Evolutionary conservation across 2,797 vertebrate genomes (phyloP), one percentile per base, ranked within the genome.

Genomic region (Naso thynnoides): DNA sequence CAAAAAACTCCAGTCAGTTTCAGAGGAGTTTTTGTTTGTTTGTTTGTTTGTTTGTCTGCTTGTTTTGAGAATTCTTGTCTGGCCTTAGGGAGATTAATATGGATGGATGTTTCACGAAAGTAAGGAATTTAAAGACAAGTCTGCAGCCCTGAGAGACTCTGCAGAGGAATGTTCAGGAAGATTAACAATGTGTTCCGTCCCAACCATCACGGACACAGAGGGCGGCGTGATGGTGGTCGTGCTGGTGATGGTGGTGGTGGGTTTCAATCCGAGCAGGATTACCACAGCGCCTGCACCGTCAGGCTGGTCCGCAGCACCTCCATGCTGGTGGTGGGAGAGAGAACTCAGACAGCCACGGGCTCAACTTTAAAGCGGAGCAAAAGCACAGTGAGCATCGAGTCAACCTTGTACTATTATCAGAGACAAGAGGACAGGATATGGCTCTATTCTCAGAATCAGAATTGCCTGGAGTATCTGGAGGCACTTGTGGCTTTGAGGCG

Each of bases 381-480:
- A 78, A 98, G 98, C 80, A 95, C 95, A 2, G 88, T 91, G 73
- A 97, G 95, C 79, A 89, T 98, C 0, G 94, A 97, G 87, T 94
- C 94, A 0, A 89, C 93, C 8, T 77, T 95, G 71, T 95, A 93
- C 83, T 94, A 93, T 70, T 95, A 96, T 69, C 92, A 95, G 82
- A 95, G 93, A 73, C 96, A 96, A 15, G 97, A 98, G 76, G 96
- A 98, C 85, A 86, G 91, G 31, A 93, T 96, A 2, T 99, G 97
- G 97, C 93, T 97, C 80, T 95, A 95, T 81, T 94, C 96, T 1
- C 97, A 96, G 89, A 95, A 97, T 57, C 97, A 97, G 83, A 95
- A 97, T 89, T 99, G 97, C 57, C 85, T 99, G 56, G 96, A 97
- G 80, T 99, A 99, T 78, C 88, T 99, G 62, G 96, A 98, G 83